Base-by-base conservation (phyloP, 2,888 invertebrate species). In the Halictus ligatus region DNA sequence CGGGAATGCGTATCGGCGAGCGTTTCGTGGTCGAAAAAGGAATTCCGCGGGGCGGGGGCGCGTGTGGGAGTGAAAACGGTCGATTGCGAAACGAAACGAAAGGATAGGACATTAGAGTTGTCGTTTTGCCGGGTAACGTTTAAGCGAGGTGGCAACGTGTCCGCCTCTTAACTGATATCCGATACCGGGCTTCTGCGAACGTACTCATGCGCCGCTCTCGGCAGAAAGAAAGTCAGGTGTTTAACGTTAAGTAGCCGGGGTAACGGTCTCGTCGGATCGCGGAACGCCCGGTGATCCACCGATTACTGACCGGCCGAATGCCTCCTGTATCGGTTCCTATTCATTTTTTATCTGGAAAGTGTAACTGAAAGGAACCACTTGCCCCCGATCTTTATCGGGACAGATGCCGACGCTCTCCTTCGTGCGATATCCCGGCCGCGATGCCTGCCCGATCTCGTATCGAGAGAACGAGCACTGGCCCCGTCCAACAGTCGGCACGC, bases 171-270 rank as follows among this genome's bases (percentile, higher is more conserved):
- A 89, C 88, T 88, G 91, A 92, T 92, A 89, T 89, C 86, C 86
- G 91, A 91, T 91, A 88, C 87, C 86, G 86, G 89, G 89, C 88
- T 90, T 92, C 92, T 85, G 84, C 84, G 91, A 91, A 91, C 81
- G 85, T 80, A 80, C 64, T 83, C 58, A n/a, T 13, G 74, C 71
- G 48, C 74, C 80, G 64, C 73, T 29, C 73, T 29, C 71, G 78
- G n/a, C 35, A 21, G 79, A 79, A 80, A 78, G 85, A 81, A 81
- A 80, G 76, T 84, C 80, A 71, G 72, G 78, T 81, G 72, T 77
- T 80, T 71, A 67, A 78, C 71, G 71, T 78, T 72, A 78, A 78
- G 71, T 58, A 58, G 50, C 54, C 78, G 29, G 25, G 78, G 29
- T 78, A 78, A 78, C 78, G 71, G 78, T 58, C 67, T 21, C 71